Evolutionary conservation across 2,888 invertebrate species (phyloP), one percentile per base, ranked within the genome.

Genomic region (Gasteruption jaculator): DNA sequence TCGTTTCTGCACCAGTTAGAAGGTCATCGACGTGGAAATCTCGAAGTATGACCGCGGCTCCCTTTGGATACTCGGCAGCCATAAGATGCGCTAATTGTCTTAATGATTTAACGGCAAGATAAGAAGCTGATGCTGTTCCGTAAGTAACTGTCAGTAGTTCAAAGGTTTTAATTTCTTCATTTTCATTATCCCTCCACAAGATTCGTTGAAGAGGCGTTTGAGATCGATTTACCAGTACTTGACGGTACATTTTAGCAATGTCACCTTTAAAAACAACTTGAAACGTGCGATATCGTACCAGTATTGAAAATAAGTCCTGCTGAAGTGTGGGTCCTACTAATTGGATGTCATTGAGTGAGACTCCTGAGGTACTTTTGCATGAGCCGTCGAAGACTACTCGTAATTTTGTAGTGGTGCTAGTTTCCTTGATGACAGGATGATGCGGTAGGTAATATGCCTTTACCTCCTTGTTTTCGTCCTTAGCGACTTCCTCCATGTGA

Each of bases 251-350:
- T 16, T 31, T 31, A 8, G 40, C 38, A 8, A 31, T 31, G 33
- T 33, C 33, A 18, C 21, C 11, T 6, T 12, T 11, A 20, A 33
- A 15, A 22, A 20, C 33, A 11, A 21, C 19, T 20, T 20, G 5
- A 20, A 21, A 14, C 12, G 5, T 5, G 5, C 20, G 33, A 7
- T 10, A 33, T 5, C 33, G 19, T 20, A 20, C 19, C 4, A 65
- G 11, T 30, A 62, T 52, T 2, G 50, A 32, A 18, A 56, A 45
- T 5, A 64, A 21, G 32, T 60, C 53, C 6, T 27, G 6, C n/a
- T 27, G 27, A 27, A 27, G n/a, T 27, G 27, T 27, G 12, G 27
- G 27, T 5, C 27, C 27, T 5, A 27, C 27, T n/a, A 5, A 7
- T 8, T 11, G 27, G 11, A 27, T n/a, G 8, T 16, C 15, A 10